Base-by-base conservation (phyloP, 2,113 vertebrate species). In the Corythoichthys intestinalis region DNA sequence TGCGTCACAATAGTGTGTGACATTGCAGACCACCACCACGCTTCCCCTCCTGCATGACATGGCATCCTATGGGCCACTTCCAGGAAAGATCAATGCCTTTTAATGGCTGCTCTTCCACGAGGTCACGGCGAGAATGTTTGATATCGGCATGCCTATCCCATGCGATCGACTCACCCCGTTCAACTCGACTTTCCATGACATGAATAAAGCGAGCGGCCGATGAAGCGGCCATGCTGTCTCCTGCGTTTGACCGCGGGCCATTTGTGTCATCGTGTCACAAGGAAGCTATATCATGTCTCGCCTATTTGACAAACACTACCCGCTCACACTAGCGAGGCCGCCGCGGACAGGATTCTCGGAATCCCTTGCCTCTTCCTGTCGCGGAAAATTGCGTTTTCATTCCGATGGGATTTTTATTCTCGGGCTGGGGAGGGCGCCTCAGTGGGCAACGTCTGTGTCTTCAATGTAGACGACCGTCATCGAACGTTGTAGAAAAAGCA, bases 81-180 rank as follows among this genome's bases (percentile, higher is more conserved):
- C 78, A 78, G 79, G 83, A 89, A 85, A 77, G 61, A 52, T 81
- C 67, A 44, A 56, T 69, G 75, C 67, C 73, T 76, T 86, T 74
- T 77, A 74, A 73, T 76, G 44, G 52, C 66, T 66, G 54, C 72
- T 80, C 80, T 64, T 78, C 79, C 80, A 77, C 54, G 67, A 49
- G 72, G 66, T 67, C 73, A 75, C 46, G 41, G 35, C 49, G 38
- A 79, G 73, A 69, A 71, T 41, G 58, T 9, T 39, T 54, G 11
- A 38, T 0, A 39, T 59, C 4, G 58, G 70, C 49, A 48, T 38
- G 48, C 41, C 50, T 15, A 39, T 59, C 17, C 4, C 28, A 5
- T 6, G 34, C 54, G 28, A 11, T 9, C 20, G 20, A 34, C 9
- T 44, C 6, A 8, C 53, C 20, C 8, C 53, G 20, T 11, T 56